These are phyloP conservation scores for Gila orcuttii DNA, from an alignment of 2,113 vertebrate genomes.

Conservation along the genomic window DNA sequence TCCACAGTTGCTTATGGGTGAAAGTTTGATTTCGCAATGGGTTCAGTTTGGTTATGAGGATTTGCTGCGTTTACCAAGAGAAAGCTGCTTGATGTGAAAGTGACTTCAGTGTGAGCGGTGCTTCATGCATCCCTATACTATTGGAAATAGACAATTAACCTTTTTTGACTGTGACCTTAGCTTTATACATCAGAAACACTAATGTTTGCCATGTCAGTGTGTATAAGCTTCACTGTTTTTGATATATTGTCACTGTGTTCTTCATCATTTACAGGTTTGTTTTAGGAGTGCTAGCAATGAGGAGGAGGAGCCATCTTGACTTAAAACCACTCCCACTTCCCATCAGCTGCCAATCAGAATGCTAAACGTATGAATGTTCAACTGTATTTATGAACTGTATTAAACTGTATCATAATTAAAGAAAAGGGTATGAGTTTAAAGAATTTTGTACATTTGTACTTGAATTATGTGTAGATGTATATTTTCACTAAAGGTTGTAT, in stretches of 20 bases:
- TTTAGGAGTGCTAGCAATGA: conserved; percentile 81
- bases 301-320: conserved; percentile 78
- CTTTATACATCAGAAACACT: no score
- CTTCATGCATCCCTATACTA: no score
- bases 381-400: conserved; percentile 83
- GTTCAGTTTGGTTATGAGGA: no score
- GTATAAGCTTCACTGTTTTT: not conserved
- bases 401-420: conserved; percentile 86
- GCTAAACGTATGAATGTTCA: conserved; percentile 81
- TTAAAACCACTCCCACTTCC: conserved; percentile 77
- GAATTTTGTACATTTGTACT: conserved; percentile 86
- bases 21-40: no score
- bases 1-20: no score
- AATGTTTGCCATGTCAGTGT: no score
- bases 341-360: conserved; percentile 69
- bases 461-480: conserved; percentile 94
- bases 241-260: not conserved
- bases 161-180: not conserved
- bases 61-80: no score
- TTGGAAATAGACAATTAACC: not conserved
- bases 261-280: conserved; percentile 80
- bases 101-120: no score
- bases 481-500: conserved; percentile 88
- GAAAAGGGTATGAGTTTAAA: conserved; percentile 85
- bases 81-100: no score